A percentile compares a stretch with the other conserved stretches of the same genome.
Evolutionary conservation across 2,888 invertebrate species (phyloP).

Genomic region (Mesoligia furuncula): DNA sequence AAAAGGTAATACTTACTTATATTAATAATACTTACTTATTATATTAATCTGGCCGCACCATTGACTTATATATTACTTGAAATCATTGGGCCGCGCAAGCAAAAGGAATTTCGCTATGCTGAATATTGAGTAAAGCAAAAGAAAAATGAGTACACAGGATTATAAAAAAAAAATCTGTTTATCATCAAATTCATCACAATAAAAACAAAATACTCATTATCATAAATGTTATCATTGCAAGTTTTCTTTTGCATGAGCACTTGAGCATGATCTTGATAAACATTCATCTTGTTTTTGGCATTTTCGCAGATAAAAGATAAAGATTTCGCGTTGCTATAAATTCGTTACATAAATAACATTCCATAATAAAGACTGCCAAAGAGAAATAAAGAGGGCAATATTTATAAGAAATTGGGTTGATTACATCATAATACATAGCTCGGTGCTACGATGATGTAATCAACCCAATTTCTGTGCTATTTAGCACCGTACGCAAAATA

Average conservation of each 20-base stretch:
- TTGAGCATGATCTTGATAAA: conserved; percentile 10
- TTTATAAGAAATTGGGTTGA: neutral
- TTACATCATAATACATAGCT: neutral
- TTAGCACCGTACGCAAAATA: neutral
- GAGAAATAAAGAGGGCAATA: neutral
- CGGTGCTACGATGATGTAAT: neutral
- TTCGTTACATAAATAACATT: conserved; percentile 5
- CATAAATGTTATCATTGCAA: conserved; percentile 22
- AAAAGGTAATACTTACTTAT: neutral
- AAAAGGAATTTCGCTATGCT: neutral
- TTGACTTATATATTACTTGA: too few relatives aligned
- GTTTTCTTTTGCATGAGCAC: conserved; percentile 47
- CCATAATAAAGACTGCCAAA: neutral
- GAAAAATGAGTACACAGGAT: neutral
- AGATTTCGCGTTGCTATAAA: conserved; percentile 21
- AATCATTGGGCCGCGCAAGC: too few relatives aligned
- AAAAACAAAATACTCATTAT: conserved; percentile 1
- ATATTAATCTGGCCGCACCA: too few relatives aligned
- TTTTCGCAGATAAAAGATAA: conserved; percentile 31
- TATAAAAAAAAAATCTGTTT: neutral
- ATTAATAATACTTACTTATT: neutral
- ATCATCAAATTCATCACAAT: conserved; percentile 3
- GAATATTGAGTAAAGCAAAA: conserved; percentile 4
- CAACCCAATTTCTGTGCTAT: neutral
- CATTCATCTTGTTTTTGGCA: conserved; percentile 39